Conservation (phyloP, 2,113 vertebrate species). For the Zeus faber region DNA sequence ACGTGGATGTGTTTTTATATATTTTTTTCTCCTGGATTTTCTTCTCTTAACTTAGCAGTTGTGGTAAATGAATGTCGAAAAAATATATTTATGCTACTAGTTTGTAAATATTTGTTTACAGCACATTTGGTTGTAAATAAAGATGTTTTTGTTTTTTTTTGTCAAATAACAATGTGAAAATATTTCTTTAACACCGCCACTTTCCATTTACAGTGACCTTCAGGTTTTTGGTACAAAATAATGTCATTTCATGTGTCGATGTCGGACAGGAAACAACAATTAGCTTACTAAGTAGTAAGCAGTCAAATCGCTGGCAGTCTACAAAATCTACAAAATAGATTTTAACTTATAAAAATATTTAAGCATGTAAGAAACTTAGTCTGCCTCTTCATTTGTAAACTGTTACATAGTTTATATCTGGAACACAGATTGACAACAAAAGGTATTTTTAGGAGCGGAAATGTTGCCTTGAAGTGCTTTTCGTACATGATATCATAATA, state of each 20-base stretch:
- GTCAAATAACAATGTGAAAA: conserved; percentile 46
- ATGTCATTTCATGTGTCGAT: conserved; percentile 6
- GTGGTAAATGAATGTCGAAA: too few relatives aligned
- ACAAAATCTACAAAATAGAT: background rate
- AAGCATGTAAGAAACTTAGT: background rate
- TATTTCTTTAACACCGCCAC: too few relatives aligned
- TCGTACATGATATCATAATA: too few relatives aligned
- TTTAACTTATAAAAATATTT: background rate
- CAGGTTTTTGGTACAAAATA: conserved; percentile 27
- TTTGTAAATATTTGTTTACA: conserved; percentile 12
- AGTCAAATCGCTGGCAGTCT: too few relatives aligned
- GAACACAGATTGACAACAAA: background rate
- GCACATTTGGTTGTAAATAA: conserved; percentile 15
- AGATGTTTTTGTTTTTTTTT: too few relatives aligned
- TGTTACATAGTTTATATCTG: background rate
- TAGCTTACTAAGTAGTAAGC: too few relatives aligned
- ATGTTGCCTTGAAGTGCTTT: too few relatives aligned
- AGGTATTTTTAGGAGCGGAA: background rate
- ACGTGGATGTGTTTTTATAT: conserved; percentile 30
- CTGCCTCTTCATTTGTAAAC: background rate
- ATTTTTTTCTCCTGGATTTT: too few relatives aligned
- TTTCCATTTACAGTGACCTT: conserved; percentile 9
- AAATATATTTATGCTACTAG: conserved; percentile 21
- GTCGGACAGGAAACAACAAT: too few relatives aligned
- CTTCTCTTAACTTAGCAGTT: too few relatives aligned